Evolutionary conservation across 1,140 invertebrate genomes (phyloP).

Genomic region (Chelonus insularis): DNA sequence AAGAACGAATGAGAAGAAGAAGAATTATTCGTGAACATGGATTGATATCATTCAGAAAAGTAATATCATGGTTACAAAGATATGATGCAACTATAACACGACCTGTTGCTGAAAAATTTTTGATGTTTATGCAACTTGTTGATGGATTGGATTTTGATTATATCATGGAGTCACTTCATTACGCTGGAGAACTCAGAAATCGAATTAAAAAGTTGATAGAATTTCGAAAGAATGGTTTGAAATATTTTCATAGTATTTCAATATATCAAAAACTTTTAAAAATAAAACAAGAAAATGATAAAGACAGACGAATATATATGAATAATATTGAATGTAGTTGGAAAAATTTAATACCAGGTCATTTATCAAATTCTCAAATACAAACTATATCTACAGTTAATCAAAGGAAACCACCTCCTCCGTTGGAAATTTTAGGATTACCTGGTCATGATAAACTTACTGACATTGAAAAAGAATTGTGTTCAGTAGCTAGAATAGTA

Average conservation of each 20-base stretch:
- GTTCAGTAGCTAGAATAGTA: slow-evolving; percentile 72
- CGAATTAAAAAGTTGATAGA: slow-evolving; percentile 67
- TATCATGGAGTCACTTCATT: slow-evolving; percentile 74
- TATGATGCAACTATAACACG: slow-evolving; percentile 69
- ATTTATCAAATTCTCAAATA: slow-evolving; percentile 14
- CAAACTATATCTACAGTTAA: slow-evolving; percentile 18
- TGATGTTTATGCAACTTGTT: slow-evolving; percentile 75
- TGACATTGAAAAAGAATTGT: slow-evolving; percentile 73
- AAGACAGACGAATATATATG: slow-evolving; percentile 62
- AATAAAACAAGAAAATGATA: slow-evolving; percentile 65
- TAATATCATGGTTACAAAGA: slow-evolving; percentile 64
- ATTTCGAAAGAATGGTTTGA: slow-evolving; percentile 73
- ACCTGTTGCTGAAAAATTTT: slow-evolving; percentile 65
- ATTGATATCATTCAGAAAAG: slow-evolving; percentile 72
- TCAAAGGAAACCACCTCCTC: slow-evolving; percentile 61
- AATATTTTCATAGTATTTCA: slow-evolving; percentile 65
- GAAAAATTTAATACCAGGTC: slow-evolving; percentile 38
- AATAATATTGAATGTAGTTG: slow-evolving; percentile 56
- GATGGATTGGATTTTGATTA: slow-evolving; percentile 75
- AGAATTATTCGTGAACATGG: slow-evolving; percentile 78
- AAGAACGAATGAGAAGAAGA: slow-evolving; percentile 72
- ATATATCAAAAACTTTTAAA: slow-evolving; percentile 65
- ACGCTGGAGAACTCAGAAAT: slow-evolving; percentile 70
- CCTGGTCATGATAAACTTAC: slow-evolving; percentile 79
- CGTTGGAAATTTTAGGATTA: slow-evolving; percentile 75